Conservation (phyloP, 2,113 vertebrate genomes). For the Hepsetus odoe region DNA sequence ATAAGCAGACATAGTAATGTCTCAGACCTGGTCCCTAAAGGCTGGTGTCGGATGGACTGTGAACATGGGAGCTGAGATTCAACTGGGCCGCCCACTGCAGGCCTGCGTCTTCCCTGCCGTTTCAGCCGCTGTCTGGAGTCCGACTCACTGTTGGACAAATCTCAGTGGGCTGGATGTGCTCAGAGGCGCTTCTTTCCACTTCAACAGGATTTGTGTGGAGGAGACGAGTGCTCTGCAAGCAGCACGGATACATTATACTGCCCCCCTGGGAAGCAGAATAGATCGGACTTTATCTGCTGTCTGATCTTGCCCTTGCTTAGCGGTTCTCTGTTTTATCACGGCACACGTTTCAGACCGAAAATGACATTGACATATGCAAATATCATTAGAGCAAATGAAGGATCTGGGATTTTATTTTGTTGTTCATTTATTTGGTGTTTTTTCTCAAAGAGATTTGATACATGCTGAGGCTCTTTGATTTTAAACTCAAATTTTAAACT, state of each 20-base stretch:
- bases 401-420: neutral
- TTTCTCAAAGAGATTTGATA: neutral
- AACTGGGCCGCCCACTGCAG: neutral
- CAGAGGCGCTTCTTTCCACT: conserved; percentile 54
- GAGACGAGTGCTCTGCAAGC: conserved; percentile 52
- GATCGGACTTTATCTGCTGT: conserved; percentile 55
- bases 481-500: too few relatives aligned
- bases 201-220: conserved; percentile 51
- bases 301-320: conserved; percentile 43
- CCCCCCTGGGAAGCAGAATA: conserved; percentile 34
- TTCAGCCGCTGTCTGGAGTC: conserved; percentile 27
- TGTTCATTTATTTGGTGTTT: neutral
- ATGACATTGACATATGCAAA: conserved; percentile 40
- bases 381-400: conserved; percentile 31
- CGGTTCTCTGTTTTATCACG: conserved; percentile 48
- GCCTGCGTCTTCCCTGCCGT: neutral
- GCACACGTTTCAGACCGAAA: conserved; percentile 19
- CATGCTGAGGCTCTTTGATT: too few relatives aligned
- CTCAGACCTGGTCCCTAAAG: too few relatives aligned
- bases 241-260: conserved; percentile 53
- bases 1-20: too few relatives aligned
- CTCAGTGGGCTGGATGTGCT: conserved; percentile 53
- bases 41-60: neutral
- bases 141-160: conserved; percentile 34
- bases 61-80: neutral